Evolutionary conservation across 2,797 vertebrate species (phyloP).

Genomic region (Todus mexicanus): DNA sequence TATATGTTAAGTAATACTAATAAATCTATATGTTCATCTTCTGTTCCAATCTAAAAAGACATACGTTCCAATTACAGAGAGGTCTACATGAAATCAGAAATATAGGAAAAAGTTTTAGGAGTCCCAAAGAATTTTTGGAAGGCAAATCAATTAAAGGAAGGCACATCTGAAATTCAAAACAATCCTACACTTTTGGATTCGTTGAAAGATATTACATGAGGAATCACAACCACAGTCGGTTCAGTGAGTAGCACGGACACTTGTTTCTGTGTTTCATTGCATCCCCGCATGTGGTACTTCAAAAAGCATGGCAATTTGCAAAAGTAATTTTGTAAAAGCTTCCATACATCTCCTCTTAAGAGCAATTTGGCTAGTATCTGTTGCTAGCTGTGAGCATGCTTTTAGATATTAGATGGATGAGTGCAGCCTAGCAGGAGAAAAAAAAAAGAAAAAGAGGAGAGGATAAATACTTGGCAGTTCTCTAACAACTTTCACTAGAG

Average conservation of each 20-base stretch:
- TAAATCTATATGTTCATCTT: background rate
- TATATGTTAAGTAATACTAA: background rate
- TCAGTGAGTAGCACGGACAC: background rate
- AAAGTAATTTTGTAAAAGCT: slow-evolving; percentile 55
- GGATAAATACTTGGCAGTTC: slow-evolving; percentile 56
- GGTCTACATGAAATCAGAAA: background rate
- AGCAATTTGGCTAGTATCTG: slow-evolving; percentile 52
- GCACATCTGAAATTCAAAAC: slow-evolving; percentile 77
- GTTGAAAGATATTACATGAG: slow-evolving; percentile 56
- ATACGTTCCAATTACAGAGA: background rate
- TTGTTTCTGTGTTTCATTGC: background rate
- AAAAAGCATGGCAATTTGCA: slow-evolving; percentile 17
- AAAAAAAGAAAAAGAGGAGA: background rate
- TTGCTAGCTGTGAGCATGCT: slow-evolving; percentile 24
- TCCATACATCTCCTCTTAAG: slow-evolving; percentile 9
- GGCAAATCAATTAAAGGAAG: slow-evolving; percentile 71
- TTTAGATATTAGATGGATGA: slow-evolving; percentile 59
- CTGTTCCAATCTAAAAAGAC: background rate
- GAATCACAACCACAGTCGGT: slow-evolving; percentile 43
- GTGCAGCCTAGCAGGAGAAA: background rate
- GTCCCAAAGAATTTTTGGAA: slow-evolving; percentile 61
- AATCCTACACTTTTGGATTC: slow-evolving; percentile 70
- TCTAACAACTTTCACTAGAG: slow-evolving; percentile 34
- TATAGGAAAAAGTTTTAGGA: background rate
- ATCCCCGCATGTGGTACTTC: background rate